Conservation (phyloP, 2,797 vertebrate genomes). For the Pseudochromis fuscus region DNA sequence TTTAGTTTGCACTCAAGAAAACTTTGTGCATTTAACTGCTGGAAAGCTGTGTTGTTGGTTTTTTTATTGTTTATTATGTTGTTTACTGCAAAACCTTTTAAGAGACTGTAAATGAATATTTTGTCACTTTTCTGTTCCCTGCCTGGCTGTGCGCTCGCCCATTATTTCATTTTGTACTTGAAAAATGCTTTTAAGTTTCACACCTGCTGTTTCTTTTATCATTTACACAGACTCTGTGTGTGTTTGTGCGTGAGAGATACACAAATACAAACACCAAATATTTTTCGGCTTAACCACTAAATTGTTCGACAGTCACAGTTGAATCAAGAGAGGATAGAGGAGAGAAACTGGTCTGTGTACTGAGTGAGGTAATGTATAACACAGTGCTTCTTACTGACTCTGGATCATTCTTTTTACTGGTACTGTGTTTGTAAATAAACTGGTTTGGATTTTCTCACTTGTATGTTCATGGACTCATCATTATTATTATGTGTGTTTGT, state of each 20-base stretch:
- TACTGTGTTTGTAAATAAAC: slow-evolving; percentile 85
- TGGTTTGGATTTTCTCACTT: slow-evolving; percentile 79
- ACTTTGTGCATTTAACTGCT: slow-evolving; percentile 40
- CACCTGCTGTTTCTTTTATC: slow-evolving; percentile 25
- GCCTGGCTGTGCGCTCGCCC: slow-evolving; percentile 30
- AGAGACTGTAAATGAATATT: slow-evolving; percentile 27
- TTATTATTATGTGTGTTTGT: slow-evolving; percentile 7
- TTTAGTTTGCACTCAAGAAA: slow-evolving; percentile 41
- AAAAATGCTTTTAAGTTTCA: slow-evolving; percentile 21
- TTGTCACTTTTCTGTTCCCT: slow-evolving; percentile 32
- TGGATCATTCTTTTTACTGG: slow-evolving; percentile 75
- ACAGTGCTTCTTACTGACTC: slow-evolving; percentile 72
- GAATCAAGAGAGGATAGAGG: slow-evolving; percentile 34
- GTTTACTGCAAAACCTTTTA: slow-evolving; percentile 39
- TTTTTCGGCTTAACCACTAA: slow-evolving; percentile 30
- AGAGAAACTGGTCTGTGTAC: slow-evolving; percentile 31
- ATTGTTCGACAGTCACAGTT: slow-evolving; percentile 46
- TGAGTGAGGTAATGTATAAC: slow-evolving; percentile 44
- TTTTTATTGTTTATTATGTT: slow-evolving; percentile 37
- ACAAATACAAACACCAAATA: slow-evolving; percentile 42
- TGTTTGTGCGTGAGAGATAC: slow-evolving; percentile 38
- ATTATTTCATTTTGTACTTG: slow-evolving; percentile 18
- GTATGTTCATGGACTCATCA: slow-evolving; percentile 14
- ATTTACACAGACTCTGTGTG: slow-evolving; percentile 30
- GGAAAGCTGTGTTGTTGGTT: slow-evolving; percentile 29